These are phyloP conservation scores for Siniperca obscura DNA, from an alignment of 2,797 vertebrate species.

Conservation along the genomic window DNA sequence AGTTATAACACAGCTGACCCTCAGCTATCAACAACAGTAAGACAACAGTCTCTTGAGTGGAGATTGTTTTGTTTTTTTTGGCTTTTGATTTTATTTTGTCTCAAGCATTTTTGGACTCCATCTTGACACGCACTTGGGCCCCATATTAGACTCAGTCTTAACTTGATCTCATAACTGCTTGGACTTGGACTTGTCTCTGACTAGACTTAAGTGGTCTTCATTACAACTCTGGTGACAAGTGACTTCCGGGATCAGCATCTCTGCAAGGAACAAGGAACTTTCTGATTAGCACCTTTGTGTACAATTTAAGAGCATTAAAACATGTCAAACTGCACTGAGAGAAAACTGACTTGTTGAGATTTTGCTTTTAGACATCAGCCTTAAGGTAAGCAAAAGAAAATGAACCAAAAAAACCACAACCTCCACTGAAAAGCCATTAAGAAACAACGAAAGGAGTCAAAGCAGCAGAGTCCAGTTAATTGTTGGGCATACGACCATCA, in stretches of 20 bases:
- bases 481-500: constrained; percentile 3
- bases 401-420: neutral
- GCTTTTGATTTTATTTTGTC: too few relatives aligned
- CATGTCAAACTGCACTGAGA: neutral
- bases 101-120: too few relatives aligned
- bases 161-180: neutral
- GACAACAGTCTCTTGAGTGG: too few relatives aligned
- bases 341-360: neutral
- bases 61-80: too few relatives aligned
- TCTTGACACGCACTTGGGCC: too few relatives aligned
- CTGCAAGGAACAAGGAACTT: neutral
- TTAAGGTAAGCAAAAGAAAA: neutral
- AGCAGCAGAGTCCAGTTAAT: constrained; percentile 21
- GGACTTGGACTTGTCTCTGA: too few relatives aligned
- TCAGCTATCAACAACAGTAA: too few relatives aligned
- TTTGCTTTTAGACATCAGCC: neutral
- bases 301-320: neutral
- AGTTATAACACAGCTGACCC: too few relatives aligned
- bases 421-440: constrained; percentile 10
- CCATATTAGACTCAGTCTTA: neutral
- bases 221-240: too few relatives aligned
- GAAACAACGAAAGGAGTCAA: constrained; percentile 5
- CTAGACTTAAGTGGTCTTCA: neutral
- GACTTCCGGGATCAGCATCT: too few relatives aligned
- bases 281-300: neutral